Evolutionary conservation across 2,797 vertebrate genomes (phyloP), one percentile per base, ranked within the genome.

Genomic region (Xiphophorus birchmanni): DNA sequence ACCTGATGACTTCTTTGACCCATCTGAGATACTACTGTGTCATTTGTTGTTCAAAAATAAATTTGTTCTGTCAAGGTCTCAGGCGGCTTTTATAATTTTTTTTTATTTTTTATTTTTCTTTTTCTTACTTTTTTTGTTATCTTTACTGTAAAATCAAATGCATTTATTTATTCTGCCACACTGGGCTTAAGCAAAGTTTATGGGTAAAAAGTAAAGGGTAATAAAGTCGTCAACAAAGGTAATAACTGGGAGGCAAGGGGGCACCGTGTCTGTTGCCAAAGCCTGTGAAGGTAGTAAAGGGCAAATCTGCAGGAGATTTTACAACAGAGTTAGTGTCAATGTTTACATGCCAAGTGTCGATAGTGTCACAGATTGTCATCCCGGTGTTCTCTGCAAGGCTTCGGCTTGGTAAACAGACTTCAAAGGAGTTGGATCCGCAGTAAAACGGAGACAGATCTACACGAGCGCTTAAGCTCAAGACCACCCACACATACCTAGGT

Each of bases 311-410:
- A 77, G 95, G 95, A 91, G 88, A 87, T 82, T 91, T 92, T 75
- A 90, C 93, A 91, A 93, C 82, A 54, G 89, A 88, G 91, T 89
- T 95, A 93, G 90, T 93, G 93, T 95, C 92, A 91, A 90, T 93
- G 93, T 95, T 94, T 94, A 95, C 95, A 94, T 95, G 95, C 95
- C 95, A 96, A 94, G 95, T 96, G 95, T 95, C 95, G 94, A 94
- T 91, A 89, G 94, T 94, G 95, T 95, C 95, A 95, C 95, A 95
- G 93, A 96, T 95, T 96, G 95, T 90, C 92, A 87, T 92, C 95
- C 91, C 87, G 86, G 92, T 89, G 94, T 88, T 94, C 95, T 85
- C 95, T 95, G 96, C 94, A 90, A 91, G 95, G 87, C 84, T 92
- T 91, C 94, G 5, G 81, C 89, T 90, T 82, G 71, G 93, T 95